Conservation (phyloP, 2,797 vertebrate genomes). For the Caiman crocodilus region DNA sequence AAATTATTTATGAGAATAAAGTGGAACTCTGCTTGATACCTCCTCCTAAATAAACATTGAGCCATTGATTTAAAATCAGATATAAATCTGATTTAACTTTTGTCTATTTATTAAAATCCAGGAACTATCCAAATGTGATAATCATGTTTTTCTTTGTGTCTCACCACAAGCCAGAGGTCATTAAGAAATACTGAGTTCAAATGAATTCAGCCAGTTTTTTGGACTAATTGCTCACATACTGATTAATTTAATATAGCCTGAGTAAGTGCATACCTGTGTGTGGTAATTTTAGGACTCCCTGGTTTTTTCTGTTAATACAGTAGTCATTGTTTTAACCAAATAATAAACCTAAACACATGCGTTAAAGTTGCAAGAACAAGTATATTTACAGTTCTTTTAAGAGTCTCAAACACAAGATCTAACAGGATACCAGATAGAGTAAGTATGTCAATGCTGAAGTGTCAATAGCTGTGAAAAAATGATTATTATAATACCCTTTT, state of each 20-base stretch:
- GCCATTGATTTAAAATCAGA: no score
- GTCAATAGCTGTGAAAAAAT: background rate
- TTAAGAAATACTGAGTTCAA: background rate
- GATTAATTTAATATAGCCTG: background rate
- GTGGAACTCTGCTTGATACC: no score
- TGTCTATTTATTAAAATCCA: background rate
- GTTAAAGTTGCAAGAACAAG: background rate
- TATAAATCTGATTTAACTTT: no score
- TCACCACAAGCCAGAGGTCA: background rate
- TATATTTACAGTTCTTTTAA: background rate
- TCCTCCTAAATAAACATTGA: no score
- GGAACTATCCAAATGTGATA: background rate
- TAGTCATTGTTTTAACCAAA: background rate
- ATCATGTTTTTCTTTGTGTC: background rate
- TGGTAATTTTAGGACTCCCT: background rate
- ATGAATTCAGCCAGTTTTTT: background rate
- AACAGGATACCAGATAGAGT: background rate
- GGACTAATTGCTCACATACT: background rate
- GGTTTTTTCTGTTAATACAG: background rate
- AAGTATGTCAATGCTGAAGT: background rate
- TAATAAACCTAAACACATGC: background rate
- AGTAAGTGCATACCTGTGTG: background rate
- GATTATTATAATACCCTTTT: background rate
- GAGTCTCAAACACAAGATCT: background rate
- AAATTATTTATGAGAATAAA: no score